Evolutionary conservation across 2,797 vertebrate genomes (phyloP), one percentile per base, ranked within the genome.

Genomic region (Enteromius paludinosus): DNA sequence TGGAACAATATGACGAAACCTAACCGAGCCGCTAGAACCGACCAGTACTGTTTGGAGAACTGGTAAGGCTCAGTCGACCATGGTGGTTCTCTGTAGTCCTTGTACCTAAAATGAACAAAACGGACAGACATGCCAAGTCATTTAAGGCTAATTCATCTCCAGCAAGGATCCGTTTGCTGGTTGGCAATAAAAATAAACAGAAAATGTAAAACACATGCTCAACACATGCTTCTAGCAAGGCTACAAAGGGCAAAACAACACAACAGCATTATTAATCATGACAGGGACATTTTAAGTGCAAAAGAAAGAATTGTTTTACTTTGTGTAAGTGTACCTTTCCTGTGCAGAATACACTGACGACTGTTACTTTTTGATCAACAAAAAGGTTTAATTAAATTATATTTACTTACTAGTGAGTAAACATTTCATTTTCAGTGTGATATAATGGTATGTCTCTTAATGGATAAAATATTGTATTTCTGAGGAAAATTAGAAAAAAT

Each of bases 1-100:
- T 99, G 97, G 88, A 99, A 99, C 3, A 99, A 92, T 43, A 99
- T 97, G 87, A 99, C 97, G 3, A 99, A 99, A 78, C 96, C 96
- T 90, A 99, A 92, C 45, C 98, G 95, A 6, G 97, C 97, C 10
- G 98, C 97, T 75, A 99, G 90, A 83, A 99, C 94, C 0, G 95
- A 94, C 98, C 98, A 99, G 94, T 98, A 98, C 87, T 98, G 96
- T 87, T 97, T 99, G 73, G 98, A 97, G 91, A 97, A 96, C 41
- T 97, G 96, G 25, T 99, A 99, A 0, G 95, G 93, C 0, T 96
- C 94, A 0, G 86, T 83, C 76, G 97, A 96, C 97, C 97, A 99
- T 0, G 98, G 98, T 0, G 97, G 97, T 61, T 99, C 98, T 88
- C 98, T 95, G 92, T 99, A 99, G 92, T 99, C 98, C 87, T 98